These are phyloP conservation scores for Varroa destructor DNA, from an alignment of 1,140 invertebrate genomes.

Conservation along the genomic window DNA sequence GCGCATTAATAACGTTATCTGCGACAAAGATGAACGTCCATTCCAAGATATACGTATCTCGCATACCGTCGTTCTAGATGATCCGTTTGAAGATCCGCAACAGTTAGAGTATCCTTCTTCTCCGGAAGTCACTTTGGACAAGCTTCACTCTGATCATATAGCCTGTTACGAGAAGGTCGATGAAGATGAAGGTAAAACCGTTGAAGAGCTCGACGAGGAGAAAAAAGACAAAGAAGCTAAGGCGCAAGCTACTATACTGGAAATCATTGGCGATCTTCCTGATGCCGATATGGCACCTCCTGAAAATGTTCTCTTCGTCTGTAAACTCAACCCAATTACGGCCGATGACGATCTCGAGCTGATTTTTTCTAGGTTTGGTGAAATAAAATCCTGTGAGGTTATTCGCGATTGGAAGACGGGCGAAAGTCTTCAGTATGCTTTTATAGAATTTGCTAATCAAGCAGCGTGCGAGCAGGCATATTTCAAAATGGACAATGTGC, in stretches of 20 bases:
- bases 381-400: constrained; percentile 87
- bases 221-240: constrained; percentile 82
- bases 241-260: constrained; percentile 87
- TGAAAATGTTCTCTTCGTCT: constrained; percentile 98
- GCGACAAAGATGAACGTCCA: constrained; percentile 75
- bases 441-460: constrained; percentile 89
- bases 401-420: constrained; percentile 82
- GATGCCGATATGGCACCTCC: constrained; percentile 93
- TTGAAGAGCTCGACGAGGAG: constrained; percentile 71
- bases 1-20: constrained; percentile 84
- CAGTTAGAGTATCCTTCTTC: constrained; percentile 65
- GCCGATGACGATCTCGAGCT: constrained; percentile 94
- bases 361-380: constrained; percentile 92
- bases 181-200: constrained; percentile 67
- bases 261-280: constrained; percentile 96
- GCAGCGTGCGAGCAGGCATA: constrained; percentile 93
- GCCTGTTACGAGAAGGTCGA: constrained; percentile 88
- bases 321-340: constrained; percentile 98
- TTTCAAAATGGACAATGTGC: constrained; percentile 99
- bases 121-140: constrained; percentile 69
- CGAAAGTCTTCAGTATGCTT: constrained; percentile 96
- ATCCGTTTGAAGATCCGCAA: constrained; percentile 81
- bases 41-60: constrained; percentile 93
- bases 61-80: constrained; percentile 89
- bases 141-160: constrained; percentile 65